phyloP scores from a whole-genome alignment of 2,888 invertebrate species.

The Cryptocephalus moraei region DNA sequence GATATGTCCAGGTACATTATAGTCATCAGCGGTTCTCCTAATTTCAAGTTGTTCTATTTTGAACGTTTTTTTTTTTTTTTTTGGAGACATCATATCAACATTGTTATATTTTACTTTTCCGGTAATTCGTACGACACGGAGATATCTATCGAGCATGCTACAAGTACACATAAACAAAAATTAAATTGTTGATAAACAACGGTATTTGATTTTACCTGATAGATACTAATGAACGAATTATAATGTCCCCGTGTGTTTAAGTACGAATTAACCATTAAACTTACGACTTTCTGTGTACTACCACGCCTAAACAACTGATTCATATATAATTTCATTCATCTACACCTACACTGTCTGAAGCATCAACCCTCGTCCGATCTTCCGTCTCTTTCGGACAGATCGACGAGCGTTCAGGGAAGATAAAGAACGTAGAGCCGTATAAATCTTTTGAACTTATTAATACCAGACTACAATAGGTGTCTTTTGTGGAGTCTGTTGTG shows the following conservation, averaged over 20 bases:
- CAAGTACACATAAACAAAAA: no score
- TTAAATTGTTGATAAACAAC: no score
- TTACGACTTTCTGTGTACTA: conserved; percentile 3
- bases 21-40: no score
- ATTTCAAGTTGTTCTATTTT: no score
- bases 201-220: not conserved
- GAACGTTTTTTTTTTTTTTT: no score
- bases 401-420: conserved; percentile 5
- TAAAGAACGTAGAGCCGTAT: conserved; percentile 14
- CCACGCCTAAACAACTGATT: conserved; percentile 19
- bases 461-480: conserved; percentile 30
- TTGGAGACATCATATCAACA: no score
- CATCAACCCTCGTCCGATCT: conserved; percentile 15
- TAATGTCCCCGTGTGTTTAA: not conserved
- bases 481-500: conserved; percentile 25
- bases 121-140: no score
- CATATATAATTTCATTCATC: conserved; percentile 19
- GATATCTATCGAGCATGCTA: no score
- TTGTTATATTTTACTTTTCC: no score
- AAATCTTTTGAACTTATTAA: conserved; percentile 25
- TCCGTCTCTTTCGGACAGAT: conserved; percentile 11
- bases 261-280: not conserved
- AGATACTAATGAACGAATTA: not conserved
- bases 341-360: conserved; percentile 19
- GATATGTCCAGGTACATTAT: no score